Evolutionary conservation across 1,140 invertebrate species (phyloP).

Genomic region (Pemphigus obesinymphae): DNA sequence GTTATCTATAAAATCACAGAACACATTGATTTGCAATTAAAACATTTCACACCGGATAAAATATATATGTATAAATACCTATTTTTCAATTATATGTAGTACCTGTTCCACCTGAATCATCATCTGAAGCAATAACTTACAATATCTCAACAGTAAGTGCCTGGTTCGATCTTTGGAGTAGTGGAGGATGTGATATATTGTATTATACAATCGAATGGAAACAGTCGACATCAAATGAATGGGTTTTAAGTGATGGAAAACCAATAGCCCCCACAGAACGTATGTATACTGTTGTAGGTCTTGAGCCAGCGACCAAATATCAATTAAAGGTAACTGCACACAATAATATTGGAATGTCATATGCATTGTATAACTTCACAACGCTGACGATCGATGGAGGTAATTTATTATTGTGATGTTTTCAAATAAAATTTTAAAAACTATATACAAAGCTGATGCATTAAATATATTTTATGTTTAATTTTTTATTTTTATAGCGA

Average conservation of each 20-base stretch:
- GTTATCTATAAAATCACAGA: too few relatives aligned
- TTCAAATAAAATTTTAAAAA: background rate
- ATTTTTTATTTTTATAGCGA: background rate
- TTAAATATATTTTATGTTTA: background rate
- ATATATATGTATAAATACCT: background rate
- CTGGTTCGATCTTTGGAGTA: slow-evolving; percentile 81
- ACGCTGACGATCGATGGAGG: slow-evolving; percentile 70
- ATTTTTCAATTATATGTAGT: slow-evolving; percentile 55
- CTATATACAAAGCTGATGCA: background rate
- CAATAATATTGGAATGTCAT: slow-evolving; percentile 86
- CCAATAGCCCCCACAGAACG: slow-evolving; percentile 70
- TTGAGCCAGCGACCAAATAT: slow-evolving; percentile 81
- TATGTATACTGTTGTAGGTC: slow-evolving; percentile 71
- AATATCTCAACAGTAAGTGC: slow-evolving; percentile 86
- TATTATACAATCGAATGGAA: slow-evolving; percentile 82
- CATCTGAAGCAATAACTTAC: slow-evolving; percentile 75
- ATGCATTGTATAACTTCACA: slow-evolving; percentile 80
- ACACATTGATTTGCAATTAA: too few relatives aligned
- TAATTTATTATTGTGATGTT: slow-evolving; percentile 49
- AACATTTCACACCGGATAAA: too few relatives aligned
- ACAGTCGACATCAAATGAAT: slow-evolving; percentile 60
- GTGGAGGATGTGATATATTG: slow-evolving; percentile 81
- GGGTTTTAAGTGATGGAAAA: slow-evolving; percentile 55
- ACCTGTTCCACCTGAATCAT: slow-evolving; percentile 67
- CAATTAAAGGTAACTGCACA: slow-evolving; percentile 80